Conservation (phyloP, 1,140 invertebrate genomes). For the Sweltsa coloradensis region DNA sequence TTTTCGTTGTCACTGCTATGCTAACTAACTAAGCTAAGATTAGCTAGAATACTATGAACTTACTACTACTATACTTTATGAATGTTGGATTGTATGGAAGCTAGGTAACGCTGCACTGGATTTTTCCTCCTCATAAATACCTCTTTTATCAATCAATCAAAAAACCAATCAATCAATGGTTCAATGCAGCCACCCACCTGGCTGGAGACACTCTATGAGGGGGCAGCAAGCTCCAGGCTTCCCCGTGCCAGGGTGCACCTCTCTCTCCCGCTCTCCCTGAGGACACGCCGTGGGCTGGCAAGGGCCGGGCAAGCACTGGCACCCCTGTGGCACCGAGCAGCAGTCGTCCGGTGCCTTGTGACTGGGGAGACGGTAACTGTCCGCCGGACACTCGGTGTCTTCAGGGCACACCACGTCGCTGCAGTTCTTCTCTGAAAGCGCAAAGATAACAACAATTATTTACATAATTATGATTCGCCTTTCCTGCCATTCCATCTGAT, state of each 20-base stretch:
- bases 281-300: conserved; percentile 19
- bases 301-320: conserved; percentile 21
- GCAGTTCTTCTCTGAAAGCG: conserved; percentile 23
- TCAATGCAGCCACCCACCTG: not conserved
- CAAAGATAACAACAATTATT: conserved; percentile 2
- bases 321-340: conserved; percentile 20
- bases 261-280: conserved; percentile 12
- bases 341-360: conserved; percentile 18
- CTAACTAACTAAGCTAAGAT: too few species aligned
- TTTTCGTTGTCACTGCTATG: too few species aligned
- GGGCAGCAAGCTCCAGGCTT: conserved; percentile 26
- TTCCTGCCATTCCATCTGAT: not conserved
- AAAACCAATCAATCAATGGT: too few species aligned
- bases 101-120: too few species aligned
- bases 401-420: conserved; percentile 19
- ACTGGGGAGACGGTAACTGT: conserved; percentile 23
- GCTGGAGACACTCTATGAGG: conserved; percentile 20
- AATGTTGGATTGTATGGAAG: too few species aligned
- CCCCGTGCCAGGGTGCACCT: conserved; percentile 17
- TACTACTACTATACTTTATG: too few species aligned
- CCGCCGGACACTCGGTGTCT: conserved; percentile 20
- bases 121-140: too few species aligned
- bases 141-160: too few species aligned
- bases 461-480: not conserved
- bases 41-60: too few species aligned